Conservation (phyloP, 2,113 vertebrate genomes). For the Sphyrna mokarran region DNA sequence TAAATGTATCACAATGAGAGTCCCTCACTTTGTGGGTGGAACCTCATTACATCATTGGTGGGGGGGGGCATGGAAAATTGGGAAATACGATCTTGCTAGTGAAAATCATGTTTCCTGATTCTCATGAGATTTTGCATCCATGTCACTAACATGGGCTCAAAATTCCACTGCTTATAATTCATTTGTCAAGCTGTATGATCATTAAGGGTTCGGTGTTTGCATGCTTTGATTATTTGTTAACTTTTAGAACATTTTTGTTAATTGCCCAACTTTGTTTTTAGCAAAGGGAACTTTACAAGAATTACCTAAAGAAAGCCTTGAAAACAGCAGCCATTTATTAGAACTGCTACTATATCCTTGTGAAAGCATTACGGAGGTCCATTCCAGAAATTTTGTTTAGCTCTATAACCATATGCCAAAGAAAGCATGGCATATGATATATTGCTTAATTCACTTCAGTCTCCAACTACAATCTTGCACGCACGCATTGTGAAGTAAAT, state of each 20-base stretch:
- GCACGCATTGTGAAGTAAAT: not conserved
- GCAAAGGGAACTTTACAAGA: not conserved
- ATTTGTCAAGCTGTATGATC: not conserved
- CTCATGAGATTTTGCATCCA: too few species aligned
- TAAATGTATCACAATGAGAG: too few species aligned
- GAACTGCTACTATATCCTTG: not conserved
- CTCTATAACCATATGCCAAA: not conserved
- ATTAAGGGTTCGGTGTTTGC: not conserved
- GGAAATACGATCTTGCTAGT: too few species aligned
- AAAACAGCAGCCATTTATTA: not conserved
- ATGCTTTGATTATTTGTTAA: not conserved
- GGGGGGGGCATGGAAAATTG: too few species aligned
- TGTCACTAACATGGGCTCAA: too few species aligned
- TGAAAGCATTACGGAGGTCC: not conserved
- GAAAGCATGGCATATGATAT: not conserved
- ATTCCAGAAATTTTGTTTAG: not conserved
- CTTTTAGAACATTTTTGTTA: not conserved
- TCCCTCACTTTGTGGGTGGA: too few species aligned
- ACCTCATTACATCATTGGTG: too few species aligned
- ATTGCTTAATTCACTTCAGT: not conserved
- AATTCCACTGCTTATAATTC: not conserved
- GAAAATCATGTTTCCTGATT: too few species aligned
- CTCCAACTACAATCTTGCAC: not conserved
- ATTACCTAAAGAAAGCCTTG: not conserved
- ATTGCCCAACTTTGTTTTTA: not conserved